phyloP scores from a whole-genome alignment of 1,140 invertebrate genomes.

The Hirudo medicinalis region DNA sequence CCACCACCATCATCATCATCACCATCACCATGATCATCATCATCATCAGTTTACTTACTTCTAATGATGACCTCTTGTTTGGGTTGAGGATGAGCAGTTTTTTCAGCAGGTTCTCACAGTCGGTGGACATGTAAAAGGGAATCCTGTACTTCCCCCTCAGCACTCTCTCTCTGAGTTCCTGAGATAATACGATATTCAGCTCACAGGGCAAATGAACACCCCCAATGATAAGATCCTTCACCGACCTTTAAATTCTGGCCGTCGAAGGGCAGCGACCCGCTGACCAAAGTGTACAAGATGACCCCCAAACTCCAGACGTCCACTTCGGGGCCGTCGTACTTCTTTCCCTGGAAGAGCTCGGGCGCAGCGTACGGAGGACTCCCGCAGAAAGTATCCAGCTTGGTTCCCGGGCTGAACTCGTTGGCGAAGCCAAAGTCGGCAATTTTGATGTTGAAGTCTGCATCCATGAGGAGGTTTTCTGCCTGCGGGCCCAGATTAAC shows the following conservation, averaged over 20 bases:
- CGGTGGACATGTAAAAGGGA: conserved; percentile 99
- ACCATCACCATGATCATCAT: too few species aligned
- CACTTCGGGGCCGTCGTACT: conserved; percentile 97
- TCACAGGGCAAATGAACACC: too few species aligned
- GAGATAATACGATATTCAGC: too few species aligned
- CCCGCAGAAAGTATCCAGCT: conserved; percentile 97
- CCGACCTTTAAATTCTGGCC: conserved; percentile 76
- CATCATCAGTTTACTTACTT: background rate
- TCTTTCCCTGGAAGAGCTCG: conserved; percentile 96
- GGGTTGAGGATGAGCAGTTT: conserved; percentile 99
- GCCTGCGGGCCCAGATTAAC: conserved; percentile 51
- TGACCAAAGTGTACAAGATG: conserved; percentile 95
- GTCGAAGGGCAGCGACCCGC: conserved; percentile 96
- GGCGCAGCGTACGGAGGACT: conserved; percentile 97
- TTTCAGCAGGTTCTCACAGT: conserved; percentile 97
- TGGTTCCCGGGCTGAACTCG: conserved; percentile 94
- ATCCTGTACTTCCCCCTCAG: conserved; percentile 97
- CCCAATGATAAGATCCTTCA: background rate
- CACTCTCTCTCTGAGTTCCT: conserved; percentile 87
- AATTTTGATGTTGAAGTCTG: conserved; percentile 99
- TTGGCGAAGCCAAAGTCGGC: conserved; percentile 99
- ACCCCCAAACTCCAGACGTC: conserved; percentile 99
- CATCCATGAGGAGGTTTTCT: conserved; percentile 94
- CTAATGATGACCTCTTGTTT: conserved; percentile 64
- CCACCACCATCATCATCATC: too few species aligned